Evolutionary conservation across 2,797 vertebrate genomes (phyloP).

Genomic region (Acridotheres tristis): DNA sequence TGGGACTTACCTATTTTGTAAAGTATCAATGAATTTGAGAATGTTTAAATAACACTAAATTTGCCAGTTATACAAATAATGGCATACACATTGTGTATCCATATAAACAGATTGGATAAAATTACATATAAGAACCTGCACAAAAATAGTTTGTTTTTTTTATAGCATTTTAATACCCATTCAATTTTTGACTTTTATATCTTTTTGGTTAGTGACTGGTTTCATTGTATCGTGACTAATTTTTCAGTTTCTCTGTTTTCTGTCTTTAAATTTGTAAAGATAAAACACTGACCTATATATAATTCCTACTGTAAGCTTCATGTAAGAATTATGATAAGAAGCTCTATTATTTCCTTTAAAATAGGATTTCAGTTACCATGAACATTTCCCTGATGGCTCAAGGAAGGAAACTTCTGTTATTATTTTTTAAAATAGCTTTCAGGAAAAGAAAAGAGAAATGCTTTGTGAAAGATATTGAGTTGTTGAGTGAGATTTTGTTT

Average conservation of each 20-base stretch:
- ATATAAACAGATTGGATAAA: neutral
- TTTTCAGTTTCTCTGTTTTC: neutral
- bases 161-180: neutral
- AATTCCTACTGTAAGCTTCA: neutral
- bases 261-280: neutral
- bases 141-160: neutral
- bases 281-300: neutral
- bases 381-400: neutral
- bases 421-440: neutral
- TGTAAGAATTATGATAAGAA: neutral
- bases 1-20: neutral
- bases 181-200: neutral
- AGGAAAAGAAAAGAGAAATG: neutral
- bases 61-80: neutral
- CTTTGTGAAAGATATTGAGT: neutral
- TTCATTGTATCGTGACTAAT: neutral
- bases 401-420: neutral
- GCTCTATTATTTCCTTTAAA: neutral
- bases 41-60: neutral
- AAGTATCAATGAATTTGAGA: neutral
- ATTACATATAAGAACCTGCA: neutral
- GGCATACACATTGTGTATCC: neutral
- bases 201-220: neutral
- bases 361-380: neutral
- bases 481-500: neutral